phyloP scores from a whole-genome alignment of 2,797 vertebrate species.

The Danio albolineatus region DNA sequence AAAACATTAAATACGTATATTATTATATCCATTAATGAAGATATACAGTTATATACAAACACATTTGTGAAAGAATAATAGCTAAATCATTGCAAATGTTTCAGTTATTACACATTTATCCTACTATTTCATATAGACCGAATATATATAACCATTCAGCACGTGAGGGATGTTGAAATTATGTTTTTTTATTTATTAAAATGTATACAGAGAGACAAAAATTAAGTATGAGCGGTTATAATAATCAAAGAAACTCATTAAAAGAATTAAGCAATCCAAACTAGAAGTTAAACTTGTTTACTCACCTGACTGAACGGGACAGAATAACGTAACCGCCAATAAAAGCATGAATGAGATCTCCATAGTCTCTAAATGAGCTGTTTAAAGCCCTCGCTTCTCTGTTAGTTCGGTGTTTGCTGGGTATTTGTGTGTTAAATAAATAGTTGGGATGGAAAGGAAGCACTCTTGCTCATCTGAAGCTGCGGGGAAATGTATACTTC shows the following conservation, averaged over 20 bases:
- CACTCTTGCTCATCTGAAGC: background rate
- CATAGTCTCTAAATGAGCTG: conserved; percentile 61
- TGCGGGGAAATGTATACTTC: background rate
- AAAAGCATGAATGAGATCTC: conserved; percentile 47
- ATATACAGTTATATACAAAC: too few relatives aligned
- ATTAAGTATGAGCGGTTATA: background rate
- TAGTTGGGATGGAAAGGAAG: background rate
- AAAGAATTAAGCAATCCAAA: background rate
- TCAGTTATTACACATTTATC: too few relatives aligned
- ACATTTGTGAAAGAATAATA: too few relatives aligned
- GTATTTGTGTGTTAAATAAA: background rate
- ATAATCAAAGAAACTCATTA: background rate
- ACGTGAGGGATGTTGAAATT: background rate
- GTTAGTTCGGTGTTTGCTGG: background rate
- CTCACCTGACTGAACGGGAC: conserved; percentile 70
- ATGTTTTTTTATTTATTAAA: too few relatives aligned
- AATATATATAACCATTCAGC: too few relatives aligned
- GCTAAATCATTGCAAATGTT: too few relatives aligned
- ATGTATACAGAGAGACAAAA: background rate
- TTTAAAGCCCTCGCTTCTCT: conserved; percentile 10
- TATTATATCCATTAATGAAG: too few relatives aligned
- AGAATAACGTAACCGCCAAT: conserved; percentile 63
- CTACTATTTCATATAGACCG: too few relatives aligned
- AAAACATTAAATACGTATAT: too few relatives aligned
- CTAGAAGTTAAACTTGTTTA: background rate